Conservation (phyloP, 2,888 invertebrate genomes). For the Drosophila phalerata region DNA sequence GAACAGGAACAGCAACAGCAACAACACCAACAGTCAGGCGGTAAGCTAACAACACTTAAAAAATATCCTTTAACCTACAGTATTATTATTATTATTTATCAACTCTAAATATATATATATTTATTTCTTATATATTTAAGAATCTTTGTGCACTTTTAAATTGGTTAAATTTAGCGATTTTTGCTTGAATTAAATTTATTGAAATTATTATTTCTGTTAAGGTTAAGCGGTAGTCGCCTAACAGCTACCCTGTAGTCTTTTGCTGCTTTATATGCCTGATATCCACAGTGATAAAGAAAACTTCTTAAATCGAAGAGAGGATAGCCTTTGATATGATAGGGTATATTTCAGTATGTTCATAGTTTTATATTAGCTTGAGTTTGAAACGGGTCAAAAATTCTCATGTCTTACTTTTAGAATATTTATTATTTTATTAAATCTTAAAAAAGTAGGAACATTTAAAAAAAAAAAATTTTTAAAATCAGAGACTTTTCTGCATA, state of each 20-base stretch:
- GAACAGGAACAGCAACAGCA: constrained; percentile 37
- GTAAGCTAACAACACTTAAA: constrained; percentile 50
- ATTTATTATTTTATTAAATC: too few species aligned
- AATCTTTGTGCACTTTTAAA: neutral
- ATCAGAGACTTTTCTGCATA: too few species aligned
- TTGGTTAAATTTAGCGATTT: neutral
- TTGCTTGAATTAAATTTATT: neutral
- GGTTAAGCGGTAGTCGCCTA: neutral
- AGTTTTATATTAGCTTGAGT: too few species aligned
- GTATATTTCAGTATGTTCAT: too few species aligned
- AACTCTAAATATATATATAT: neutral
- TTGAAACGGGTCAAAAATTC: too few species aligned
- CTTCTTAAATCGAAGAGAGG: too few species aligned
- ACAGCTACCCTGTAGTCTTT: neutral
- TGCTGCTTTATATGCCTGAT: neutral
- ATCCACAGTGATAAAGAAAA: too few species aligned
- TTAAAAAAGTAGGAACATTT: too few species aligned
- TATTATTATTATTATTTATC: neutral
- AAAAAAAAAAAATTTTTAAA: too few species aligned
- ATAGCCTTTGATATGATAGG: too few species aligned
- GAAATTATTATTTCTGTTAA: neutral
- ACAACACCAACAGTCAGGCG: constrained; percentile 78
- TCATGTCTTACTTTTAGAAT: too few species aligned
- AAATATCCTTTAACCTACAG: neutral
- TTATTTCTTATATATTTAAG: too few species aligned